A percentile compares a stretch with the other conserved stretches of the same genome.
Conservation (phyloP, 1,140 invertebrate species). For the Neodiprion pinetum region DNA sequence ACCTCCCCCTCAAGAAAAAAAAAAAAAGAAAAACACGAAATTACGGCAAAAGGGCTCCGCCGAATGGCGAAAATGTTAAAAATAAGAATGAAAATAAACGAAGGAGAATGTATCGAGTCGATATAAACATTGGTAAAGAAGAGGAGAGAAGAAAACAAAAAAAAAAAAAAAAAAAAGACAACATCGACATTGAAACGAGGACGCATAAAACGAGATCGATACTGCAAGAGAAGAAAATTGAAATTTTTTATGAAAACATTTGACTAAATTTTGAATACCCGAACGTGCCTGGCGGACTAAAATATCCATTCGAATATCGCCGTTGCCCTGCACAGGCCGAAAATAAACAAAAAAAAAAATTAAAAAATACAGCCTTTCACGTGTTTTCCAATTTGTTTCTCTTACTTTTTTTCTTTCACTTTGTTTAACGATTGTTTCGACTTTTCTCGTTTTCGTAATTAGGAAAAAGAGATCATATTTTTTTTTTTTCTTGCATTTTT, state of each 20-base stretch:
- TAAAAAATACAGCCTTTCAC: no score
- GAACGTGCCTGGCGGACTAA: conserved; percentile 3
- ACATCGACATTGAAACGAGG: conserved; percentile 11
- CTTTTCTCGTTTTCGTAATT: no score
- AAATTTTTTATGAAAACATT: background rate
- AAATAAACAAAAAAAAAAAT: no score
- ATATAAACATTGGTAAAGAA: background rate
- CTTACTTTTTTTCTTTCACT: no score
- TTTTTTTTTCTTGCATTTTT: no score
- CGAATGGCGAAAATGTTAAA: conserved; percentile 16
- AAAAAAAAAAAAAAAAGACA: background rate
- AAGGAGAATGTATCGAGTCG: conserved; percentile 12
- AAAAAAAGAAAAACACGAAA: conserved; percentile 22
- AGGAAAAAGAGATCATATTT: no score
- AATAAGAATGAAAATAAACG: conserved; percentile 6
- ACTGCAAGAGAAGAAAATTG: background rate
- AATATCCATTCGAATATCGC: background rate
- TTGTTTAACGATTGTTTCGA: no score
- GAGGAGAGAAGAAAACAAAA: background rate
- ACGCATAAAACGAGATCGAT: background rate
- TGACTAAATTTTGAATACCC: background rate
- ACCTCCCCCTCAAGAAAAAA: background rate
- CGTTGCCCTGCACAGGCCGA: background rate
- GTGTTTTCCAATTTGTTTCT: no score
- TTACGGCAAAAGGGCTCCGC: conserved; percentile 45